A percentile compares a stretch with the other conserved stretches of the same genome.
phyloP scores from a whole-genome alignment of 2,797 vertebrate genomes.

The Spinus olivaceus region DNA sequence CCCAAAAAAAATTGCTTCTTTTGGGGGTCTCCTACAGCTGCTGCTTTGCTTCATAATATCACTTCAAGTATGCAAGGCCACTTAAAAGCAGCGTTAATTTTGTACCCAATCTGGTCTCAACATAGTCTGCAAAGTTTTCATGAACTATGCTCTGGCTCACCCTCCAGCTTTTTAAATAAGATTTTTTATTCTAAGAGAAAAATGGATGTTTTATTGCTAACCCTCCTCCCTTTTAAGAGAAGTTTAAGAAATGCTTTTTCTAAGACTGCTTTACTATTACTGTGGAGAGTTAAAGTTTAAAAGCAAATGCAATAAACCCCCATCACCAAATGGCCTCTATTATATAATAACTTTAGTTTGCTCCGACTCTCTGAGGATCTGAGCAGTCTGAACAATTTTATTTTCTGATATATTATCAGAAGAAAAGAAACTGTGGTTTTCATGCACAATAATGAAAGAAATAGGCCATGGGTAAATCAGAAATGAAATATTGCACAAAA shows the following conservation, averaged over 20 bases:
- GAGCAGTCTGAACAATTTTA: background rate
- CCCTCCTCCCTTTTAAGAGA: background rate
- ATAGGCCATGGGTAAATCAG: background rate
- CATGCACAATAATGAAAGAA: slow-evolving; percentile 18
- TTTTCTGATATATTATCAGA: background rate
- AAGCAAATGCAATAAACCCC: background rate
- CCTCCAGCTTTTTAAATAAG: background rate
- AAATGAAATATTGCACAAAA: background rate
- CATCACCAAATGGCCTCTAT: background rate
- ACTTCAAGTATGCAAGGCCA: background rate
- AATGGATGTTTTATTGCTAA: background rate
- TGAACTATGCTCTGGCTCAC: background rate
- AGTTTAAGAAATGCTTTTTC: background rate
- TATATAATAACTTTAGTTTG: background rate
- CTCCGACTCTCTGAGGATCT: background rate
- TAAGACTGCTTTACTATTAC: background rate
- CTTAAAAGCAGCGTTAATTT: background rate
- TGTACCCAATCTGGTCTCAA: background rate
- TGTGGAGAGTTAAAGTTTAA: background rate
- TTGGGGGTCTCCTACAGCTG: background rate
- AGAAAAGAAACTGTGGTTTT: background rate
- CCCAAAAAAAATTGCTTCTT: background rate
- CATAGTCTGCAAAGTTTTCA: background rate
- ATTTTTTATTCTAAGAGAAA: background rate
- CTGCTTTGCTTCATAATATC: background rate